Percentiles rank a stretch among this genome's conserved stretches.
phyloP scores from a whole-genome alignment of 2,888 invertebrate species.

The Rhagonycha fulva region DNA sequence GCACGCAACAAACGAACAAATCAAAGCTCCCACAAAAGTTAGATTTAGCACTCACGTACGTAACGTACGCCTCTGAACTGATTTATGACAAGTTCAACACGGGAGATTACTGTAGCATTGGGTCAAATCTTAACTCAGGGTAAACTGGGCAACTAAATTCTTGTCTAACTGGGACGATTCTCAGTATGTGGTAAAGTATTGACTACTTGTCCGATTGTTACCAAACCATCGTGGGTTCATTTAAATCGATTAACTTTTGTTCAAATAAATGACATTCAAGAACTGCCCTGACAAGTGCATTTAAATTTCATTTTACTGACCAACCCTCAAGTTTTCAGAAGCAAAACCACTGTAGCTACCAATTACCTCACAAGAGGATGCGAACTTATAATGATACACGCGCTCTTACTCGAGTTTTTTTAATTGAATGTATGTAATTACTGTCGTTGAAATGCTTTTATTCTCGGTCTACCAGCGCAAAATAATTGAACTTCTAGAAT shows the following conservation, averaged over 20 bases:
- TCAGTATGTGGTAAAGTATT: slow-evolving; percentile 27
- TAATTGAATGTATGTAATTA: neutral
- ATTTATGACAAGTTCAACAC: slow-evolving; percentile 37
- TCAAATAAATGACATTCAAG: neutral
- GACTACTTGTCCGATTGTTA: neutral
- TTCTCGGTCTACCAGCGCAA: neutral
- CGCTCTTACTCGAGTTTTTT: neutral
- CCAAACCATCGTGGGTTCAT: neutral
- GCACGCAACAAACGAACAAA: slow-evolving; percentile 38
- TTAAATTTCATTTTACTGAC: neutral
- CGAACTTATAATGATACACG: neutral
- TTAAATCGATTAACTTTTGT: neutral
- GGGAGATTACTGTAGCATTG: slow-evolving; percentile 40
- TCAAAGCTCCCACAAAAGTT: slow-evolving; percentile 24
- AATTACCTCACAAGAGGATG: neutral
- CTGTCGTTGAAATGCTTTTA: neutral
- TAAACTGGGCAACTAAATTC: slow-evolving; percentile 31
- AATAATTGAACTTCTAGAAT: neutral
- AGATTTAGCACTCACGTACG: slow-evolving; percentile 29
- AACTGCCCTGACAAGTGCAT: neutral
- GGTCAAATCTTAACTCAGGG: slow-evolving; percentile 36
- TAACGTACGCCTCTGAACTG: slow-evolving; percentile 35
- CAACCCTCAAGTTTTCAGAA: neutral
- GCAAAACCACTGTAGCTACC: neutral
- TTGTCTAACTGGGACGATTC: slow-evolving; percentile 38